Evolutionary conservation across 2,888 invertebrate genomes (phyloP), one percentile per base, ranked within the genome.

Genomic region (Drosophila niveifrons): DNA sequence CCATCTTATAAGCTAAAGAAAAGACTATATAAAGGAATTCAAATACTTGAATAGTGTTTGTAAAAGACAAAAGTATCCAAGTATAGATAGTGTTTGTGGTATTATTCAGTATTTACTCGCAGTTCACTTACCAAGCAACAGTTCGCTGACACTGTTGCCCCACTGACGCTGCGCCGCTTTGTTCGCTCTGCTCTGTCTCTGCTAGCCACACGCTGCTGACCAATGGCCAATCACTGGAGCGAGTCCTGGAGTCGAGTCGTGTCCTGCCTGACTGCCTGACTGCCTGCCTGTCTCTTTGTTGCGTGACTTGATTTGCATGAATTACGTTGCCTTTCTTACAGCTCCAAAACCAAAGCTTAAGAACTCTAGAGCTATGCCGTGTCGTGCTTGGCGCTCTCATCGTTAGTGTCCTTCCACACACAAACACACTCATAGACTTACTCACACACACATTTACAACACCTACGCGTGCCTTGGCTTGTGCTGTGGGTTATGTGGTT

Each of bases 261-360:
- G 31, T 41, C 61, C 34, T 34, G 11, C 9, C 11, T 10, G 2
- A 23, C 34, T 34, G 34, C 10, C 34, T 61, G 58, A 56, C 63
- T 62, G 44, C 36, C 56, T 46, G 44, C 50, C 53, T 39, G 41
- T 44, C 51, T 59, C 51, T 34, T 31, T 34, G 57, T 90, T 90
- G 90, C 90, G 90, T 90, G 90, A 90, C 90, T 90, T 80, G 70
- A 88, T 90, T 90, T 90, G 84, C 90, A 90, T 90, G 86, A 89
- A 85, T 85, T 89, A 85, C 78, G 82, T 78, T 72, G 78, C 78
- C 9, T 41, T 10, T 48, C 23, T 41, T 44, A 44, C 50, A 50
- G 52, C 52, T 13, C 74, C 18, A 48, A 23, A 48, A 23, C 4
- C 74, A 15, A 48, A 62, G 53, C 51, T 66, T 44, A 68, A 50